A percentile compares a stretch with the other conserved stretches of the same genome.
These are phyloP conservation scores for Piaya cayana DNA, from an alignment of 2,113 vertebrate genomes.

Conservation along the genomic window DNA sequence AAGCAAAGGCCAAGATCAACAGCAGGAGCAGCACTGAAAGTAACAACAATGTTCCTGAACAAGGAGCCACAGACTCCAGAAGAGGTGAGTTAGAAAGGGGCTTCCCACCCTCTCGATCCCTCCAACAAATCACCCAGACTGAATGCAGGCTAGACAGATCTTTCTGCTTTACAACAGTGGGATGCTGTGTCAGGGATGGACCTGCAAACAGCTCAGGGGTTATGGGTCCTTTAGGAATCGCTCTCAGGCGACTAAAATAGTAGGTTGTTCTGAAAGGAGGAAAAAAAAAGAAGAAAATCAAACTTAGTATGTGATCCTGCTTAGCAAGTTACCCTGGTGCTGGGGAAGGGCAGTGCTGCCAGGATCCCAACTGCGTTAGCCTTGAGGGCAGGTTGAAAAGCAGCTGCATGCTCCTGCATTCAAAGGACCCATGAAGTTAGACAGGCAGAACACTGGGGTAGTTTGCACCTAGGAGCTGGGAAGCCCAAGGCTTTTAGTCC, in stretches of 20 bases:
- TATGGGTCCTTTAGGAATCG: not conserved
- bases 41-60: conserved; percentile 42
- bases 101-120: not conserved
- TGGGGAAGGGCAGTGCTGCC: not conserved
- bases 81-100: not conserved
- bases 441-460: not conserved
- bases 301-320: fast-evolving
- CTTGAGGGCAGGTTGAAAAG: not conserved
- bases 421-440: fast-evolving
- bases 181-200: not conserved
- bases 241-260: not conserved
- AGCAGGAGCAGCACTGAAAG: conserved; percentile 14
- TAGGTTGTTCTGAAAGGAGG: not conserved
- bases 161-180: fast-evolving
- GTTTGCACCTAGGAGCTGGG: not conserved
- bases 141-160: not conserved
- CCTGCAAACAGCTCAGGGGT: not conserved
- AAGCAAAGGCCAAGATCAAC: conserved; percentile 65
- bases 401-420: not conserved
- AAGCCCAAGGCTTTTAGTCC: not conserved
- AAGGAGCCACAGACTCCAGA: conserved; percentile 5
- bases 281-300: not conserved
- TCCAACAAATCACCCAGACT: not conserved
- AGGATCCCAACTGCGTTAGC: not conserved
- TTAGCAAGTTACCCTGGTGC: not conserved